These are phyloP conservation scores for Oreonectes daqikongensis DNA, from an alignment of 2,797 vertebrate genomes.

Conservation along the genomic window DNA sequence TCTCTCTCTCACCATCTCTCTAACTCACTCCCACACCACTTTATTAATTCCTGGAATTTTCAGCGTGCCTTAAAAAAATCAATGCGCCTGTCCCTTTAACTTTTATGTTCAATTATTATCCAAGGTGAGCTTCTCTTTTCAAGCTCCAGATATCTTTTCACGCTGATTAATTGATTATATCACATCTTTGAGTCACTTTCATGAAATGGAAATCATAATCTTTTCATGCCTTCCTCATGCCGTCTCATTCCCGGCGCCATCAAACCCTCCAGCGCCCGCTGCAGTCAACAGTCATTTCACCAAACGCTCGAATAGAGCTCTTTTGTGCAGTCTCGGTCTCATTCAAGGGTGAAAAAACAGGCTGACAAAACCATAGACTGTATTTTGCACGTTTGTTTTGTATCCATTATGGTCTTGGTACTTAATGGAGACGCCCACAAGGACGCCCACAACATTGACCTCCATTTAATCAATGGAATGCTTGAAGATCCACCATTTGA, in stretches of 20 bases:
- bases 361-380: conserved; percentile 1
- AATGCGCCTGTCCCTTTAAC: conserved; percentile 16
- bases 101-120: conserved; percentile 37
- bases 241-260: conserved; percentile 8
- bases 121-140: conserved; percentile 38
- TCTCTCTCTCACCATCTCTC: conserved; percentile 27
- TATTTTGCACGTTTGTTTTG: conserved; percentile 14
- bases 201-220: conserved; percentile 29
- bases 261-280: neutral
- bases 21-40: neutral
- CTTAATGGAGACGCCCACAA: conserved; percentile 26
- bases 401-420: conserved; percentile 11
- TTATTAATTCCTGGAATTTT: conserved; percentile 18
- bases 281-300: neutral
- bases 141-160: conserved; percentile 16
- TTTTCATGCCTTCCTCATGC: neutral
- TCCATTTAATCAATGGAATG: conserved; percentile 17
- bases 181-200: conserved; percentile 31
- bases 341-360: conserved; percentile 22
- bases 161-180: conserved; percentile 26
- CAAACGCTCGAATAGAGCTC: neutral
- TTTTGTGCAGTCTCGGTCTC: neutral
- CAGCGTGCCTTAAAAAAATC: conserved; percentile 31
- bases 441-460: conserved; percentile 13
- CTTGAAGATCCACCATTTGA: conserved; percentile 13